Evolutionary conservation across 2,797 vertebrate species (phyloP).

Genomic region (Antennarius maculatus): DNA sequence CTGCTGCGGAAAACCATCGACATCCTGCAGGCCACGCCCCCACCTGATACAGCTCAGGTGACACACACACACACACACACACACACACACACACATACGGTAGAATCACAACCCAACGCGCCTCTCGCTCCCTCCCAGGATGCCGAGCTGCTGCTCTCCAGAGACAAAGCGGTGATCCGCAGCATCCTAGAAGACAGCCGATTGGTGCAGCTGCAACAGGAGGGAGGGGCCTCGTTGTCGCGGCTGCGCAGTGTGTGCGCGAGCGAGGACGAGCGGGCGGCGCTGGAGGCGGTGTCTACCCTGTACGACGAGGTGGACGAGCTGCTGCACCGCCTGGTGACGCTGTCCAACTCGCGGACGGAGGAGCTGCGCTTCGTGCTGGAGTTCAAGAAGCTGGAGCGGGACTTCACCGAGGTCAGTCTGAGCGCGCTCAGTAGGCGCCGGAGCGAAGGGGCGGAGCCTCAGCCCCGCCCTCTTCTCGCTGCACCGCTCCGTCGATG

Average conservation of each 20-base stretch:
- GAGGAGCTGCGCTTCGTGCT: slow-evolving; percentile 86
- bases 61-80: slow-evolving; percentile 9
- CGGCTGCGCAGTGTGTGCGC: slow-evolving; percentile 79
- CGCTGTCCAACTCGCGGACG: slow-evolving; percentile 86
- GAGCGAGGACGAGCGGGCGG: slow-evolving; percentile 83
- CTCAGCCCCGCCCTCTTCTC: no score
- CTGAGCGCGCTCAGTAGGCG: background rate
- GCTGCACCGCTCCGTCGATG: no score
- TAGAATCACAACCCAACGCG: background rate
- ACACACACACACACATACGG: slow-evolving; percentile 19
- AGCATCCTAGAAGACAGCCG: slow-evolving; percentile 83
- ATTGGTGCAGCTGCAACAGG: slow-evolving; percentile 87
- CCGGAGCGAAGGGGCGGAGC: no score
- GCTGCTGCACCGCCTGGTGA: slow-evolving; percentile 89
- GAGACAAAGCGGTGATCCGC: slow-evolving; percentile 84
- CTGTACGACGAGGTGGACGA: slow-evolving; percentile 90
- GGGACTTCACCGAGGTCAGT: slow-evolving; percentile 85
- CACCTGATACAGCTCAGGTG: slow-evolving; percentile 85
- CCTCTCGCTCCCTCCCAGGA: slow-evolving; percentile 77
- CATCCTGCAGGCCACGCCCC: slow-evolving; percentile 74
- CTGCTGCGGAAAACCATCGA: slow-evolving; percentile 86
- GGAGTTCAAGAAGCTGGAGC: slow-evolving; percentile 83
- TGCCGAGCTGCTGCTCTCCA: slow-evolving; percentile 78
- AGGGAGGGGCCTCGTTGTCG: slow-evolving; percentile 86
- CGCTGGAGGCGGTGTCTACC: slow-evolving; percentile 76